Conservation (phyloP, 2,797 vertebrate species). For the Oreochromis mossambicus region DNA sequence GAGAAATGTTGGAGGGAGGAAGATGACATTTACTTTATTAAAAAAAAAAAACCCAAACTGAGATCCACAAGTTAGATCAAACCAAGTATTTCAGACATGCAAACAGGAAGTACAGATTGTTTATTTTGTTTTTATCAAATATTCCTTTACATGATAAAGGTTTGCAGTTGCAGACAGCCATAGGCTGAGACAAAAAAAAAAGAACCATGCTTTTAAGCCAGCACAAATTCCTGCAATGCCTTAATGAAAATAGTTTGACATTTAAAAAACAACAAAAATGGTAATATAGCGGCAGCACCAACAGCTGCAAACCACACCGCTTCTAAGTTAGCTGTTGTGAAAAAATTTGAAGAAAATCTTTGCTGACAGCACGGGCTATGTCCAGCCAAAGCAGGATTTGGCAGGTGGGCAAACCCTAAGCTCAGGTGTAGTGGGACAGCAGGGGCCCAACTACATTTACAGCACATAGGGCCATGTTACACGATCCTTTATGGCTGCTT, state of each 20-base stretch:
- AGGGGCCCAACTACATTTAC: neutral
- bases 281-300: neutral
- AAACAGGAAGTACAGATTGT: constrained; percentile 10
- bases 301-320: neutral
- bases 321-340: neutral
- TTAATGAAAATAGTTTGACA: neutral
- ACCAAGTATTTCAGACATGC: constrained; percentile 7
- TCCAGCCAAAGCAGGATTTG: neutral
- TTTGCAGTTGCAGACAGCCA: neutral
- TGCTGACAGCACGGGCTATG: rapidly evolving
- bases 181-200: neutral
- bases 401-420: neutral
- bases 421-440: neutral
- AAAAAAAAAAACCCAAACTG: neutral
- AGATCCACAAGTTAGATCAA: constrained; percentile 30
- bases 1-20: constrained; percentile 8
- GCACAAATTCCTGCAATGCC: neutral
- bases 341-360: neutral
- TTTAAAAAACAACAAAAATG: neutral
- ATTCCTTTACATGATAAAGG: neutral
- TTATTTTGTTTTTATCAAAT: constrained; percentile 29
- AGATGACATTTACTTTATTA: constrained; percentile 29
- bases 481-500: neutral
- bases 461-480: neutral
- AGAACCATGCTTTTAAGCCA: neutral